Base-by-base conservation (phyloP, 2,113 vertebrate species). In the Pedionomus torquatus region DNA sequence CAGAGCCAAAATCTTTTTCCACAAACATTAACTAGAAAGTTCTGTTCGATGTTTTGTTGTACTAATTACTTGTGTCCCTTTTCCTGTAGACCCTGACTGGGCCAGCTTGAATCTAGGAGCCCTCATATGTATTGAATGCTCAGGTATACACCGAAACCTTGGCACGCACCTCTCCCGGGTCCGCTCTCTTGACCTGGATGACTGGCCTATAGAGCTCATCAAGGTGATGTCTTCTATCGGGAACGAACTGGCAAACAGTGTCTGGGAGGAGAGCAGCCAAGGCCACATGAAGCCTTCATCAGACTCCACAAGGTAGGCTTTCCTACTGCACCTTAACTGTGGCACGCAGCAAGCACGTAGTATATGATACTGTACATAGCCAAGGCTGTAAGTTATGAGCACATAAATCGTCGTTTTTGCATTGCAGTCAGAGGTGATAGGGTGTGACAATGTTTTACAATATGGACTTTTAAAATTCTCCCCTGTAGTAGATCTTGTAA, bases 71-170 rank as follows among this genome's bases (percentile, higher is more conserved):
- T 61, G 54, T 68, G 14, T 89, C 28, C 28, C 16, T 95, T 93
- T 72, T 46, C 52, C 93, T 2, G 0, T 93, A 99, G 99, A 99
- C 86, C 99, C 99, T 0, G 99, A 99, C 98, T 99, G 99, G 99
- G 99, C 99, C 75, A 99, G 99, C 77, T 97, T 99, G 95, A 99
- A 99, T 98, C 98, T 99, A 52, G 99, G 99, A 13, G 99, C 99
- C 37, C 99, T 99, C 85, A 99, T 99, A 93, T 99, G 99, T 95
- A 99, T 99, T 15, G 99, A 99, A 97, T 99, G 99, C 97, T 99
- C 99, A 18, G 99, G 99, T 5, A 99, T 99, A 97, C 99, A 99
- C 98, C 98, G 99, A 69, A 99, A 99, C 96, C 98, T 99, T 23
- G 99, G 99, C 79, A 99, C 99, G 0, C 99, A 99, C 96, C 98